These are phyloP conservation scores for Drosophila lini DNA, from an alignment of 1,140 invertebrate genomes.

Conservation along the genomic window DNA sequence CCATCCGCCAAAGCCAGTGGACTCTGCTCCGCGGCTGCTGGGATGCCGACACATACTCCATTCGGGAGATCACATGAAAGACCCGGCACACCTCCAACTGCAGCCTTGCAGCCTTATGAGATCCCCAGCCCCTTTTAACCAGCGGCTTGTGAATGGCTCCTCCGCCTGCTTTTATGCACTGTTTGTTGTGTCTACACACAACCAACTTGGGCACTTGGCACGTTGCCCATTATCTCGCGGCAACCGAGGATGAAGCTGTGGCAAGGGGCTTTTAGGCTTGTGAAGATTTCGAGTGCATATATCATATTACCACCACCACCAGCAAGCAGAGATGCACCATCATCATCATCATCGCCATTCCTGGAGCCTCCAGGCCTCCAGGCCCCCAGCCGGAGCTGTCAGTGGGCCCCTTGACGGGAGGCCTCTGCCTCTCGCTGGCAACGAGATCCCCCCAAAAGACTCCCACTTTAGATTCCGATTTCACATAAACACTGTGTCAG, in stretches of 20 bases:
- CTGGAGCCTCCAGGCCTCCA: slow-evolving; percentile 16
- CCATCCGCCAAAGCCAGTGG: slow-evolving; percentile 78
- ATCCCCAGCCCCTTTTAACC: slow-evolving; percentile 27
- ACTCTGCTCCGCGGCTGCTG: slow-evolving; percentile 49
- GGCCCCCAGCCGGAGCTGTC: slow-evolving; percentile 54
- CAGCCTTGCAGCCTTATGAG: neutral
- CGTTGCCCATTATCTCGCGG: slow-evolving; percentile 76
- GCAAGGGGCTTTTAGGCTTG: slow-evolving; percentile 39
- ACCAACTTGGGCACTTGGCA: slow-evolving; percentile 66
- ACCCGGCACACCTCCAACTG: slow-evolving; percentile 73
- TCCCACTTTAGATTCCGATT: slow-evolving; percentile 37
- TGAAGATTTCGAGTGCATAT: slow-evolving; percentile 72
- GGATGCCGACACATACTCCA: slow-evolving; percentile 78
- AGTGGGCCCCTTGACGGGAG: slow-evolving; percentile 54
- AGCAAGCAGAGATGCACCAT: slow-evolving; percentile 31
- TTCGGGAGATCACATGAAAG: slow-evolving; percentile 75
- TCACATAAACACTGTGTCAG: slow-evolving; percentile 47
- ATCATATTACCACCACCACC: slow-evolving; percentile 69
- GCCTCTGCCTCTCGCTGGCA: slow-evolving; percentile 14
- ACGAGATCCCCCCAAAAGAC: slow-evolving; percentile 11
- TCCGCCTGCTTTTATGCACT: slow-evolving; percentile 74
- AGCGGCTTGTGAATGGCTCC: slow-evolving; percentile 70
- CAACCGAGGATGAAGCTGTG: slow-evolving; percentile 19
- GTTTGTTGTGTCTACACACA: slow-evolving; percentile 66
- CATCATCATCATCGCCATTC: slow-evolving; percentile 17